A percentile compares a stretch with the other conserved stretches of the same genome.
These are phyloP conservation scores for Poeciliopsis paucimaculata DNA, from an alignment of 2,797 vertebrate genomes.

Conservation along the genomic window DNA sequence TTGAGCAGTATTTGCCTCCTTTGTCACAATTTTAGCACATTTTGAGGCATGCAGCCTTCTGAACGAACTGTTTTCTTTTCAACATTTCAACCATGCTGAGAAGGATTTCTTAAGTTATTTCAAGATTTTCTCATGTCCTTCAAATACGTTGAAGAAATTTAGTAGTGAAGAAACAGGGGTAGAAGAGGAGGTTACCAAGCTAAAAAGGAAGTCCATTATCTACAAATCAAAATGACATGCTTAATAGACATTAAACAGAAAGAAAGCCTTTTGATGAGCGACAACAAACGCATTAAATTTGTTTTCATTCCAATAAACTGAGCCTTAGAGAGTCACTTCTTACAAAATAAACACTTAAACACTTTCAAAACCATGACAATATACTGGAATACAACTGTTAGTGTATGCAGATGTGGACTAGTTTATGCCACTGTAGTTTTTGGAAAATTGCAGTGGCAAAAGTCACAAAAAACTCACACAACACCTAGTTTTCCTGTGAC, in stretches of 20 bases:
- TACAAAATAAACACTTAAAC: neutral
- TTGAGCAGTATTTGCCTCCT: neutral
- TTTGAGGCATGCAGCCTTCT: neutral
- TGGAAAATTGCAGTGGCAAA: no score
- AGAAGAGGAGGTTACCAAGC: neutral
- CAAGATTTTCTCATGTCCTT: constrained; percentile 1
- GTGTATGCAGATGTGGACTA: neutral
- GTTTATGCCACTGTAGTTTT: neutral
- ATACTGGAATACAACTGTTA: neutral
- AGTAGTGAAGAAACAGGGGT: neutral
- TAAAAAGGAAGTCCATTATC: neutral
- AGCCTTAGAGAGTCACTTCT: neutral
- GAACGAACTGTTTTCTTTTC: neutral
- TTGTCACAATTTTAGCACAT: neutral
- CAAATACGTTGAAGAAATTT: neutral
- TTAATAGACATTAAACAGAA: neutral
- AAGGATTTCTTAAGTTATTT: neutral
- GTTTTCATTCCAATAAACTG: neutral
- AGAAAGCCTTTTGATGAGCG: neutral
- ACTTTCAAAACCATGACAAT: neutral
- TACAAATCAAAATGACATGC: neutral
- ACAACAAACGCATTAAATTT: neutral
- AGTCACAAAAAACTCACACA: neutral
- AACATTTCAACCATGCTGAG: neutral
- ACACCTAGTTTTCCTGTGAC: neutral